Evolutionary conservation across 2,797 vertebrate species (phyloP).

Genomic region (Sebastes glaucus): DNA sequence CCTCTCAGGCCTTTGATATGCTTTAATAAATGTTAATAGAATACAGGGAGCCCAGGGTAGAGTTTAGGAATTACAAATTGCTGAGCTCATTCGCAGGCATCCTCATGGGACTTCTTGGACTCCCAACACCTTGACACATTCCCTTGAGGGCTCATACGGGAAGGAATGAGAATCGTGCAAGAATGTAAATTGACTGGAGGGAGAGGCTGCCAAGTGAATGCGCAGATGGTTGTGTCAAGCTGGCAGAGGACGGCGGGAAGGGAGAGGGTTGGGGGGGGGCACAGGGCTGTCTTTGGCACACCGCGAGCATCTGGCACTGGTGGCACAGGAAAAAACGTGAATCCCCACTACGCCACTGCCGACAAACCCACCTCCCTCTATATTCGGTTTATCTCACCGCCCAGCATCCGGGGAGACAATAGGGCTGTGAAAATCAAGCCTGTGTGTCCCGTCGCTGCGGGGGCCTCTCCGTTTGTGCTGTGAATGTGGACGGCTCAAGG

Average conservation of each 20-base stretch:
- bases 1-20: conserved; percentile 42
- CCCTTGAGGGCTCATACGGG: conserved; percentile 36
- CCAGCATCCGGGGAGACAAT: conserved; percentile 69
- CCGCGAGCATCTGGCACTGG: conserved; percentile 69
- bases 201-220: conserved; percentile 58
- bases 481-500: conserved; percentile 34
- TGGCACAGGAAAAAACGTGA: conserved; percentile 28
- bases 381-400: conserved; percentile 69
- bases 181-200: conserved; percentile 66
- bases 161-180: conserved; percentile 45
- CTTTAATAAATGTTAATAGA: conserved; percentile 67
- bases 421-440: conserved; percentile 27
- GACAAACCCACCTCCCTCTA: conserved; percentile 9
- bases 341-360: conserved; percentile 1
- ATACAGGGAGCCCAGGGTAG: conserved; percentile 46
- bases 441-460: conserved; percentile 7
- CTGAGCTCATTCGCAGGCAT: conserved; percentile 44
- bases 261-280: conserved; percentile 17
- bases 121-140: conserved; percentile 57
- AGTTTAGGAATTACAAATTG: conserved; percentile 62
- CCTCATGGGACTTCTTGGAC: conserved; percentile 52
- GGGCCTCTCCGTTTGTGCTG: conserved; percentile 9
- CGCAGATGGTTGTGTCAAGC: conserved; percentile 76
- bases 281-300: conserved; percentile 61
- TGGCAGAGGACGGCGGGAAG: conserved; percentile 54